These are phyloP conservation scores for Mionectes olivaceus DNA, from an alignment of 2,797 vertebrate species.

Conservation along the genomic window DNA sequence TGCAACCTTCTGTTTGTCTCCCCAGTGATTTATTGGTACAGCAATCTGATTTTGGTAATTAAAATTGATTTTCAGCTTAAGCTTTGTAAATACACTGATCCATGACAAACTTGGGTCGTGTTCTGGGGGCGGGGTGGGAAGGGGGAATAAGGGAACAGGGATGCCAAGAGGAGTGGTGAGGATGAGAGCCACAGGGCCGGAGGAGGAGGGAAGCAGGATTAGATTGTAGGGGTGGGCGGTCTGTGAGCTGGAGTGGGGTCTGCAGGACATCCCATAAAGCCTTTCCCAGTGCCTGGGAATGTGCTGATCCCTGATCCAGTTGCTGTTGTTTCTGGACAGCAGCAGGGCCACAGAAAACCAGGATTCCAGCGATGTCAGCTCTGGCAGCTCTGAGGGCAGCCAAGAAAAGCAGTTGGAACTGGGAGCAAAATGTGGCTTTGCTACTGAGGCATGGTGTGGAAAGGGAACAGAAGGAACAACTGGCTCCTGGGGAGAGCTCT, in stretches of 20 bases:
- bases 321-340: neutral
- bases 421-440: neutral
- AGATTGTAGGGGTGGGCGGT: fast-evolving
- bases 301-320: neutral
- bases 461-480: neutral
- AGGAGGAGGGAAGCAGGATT: neutral
- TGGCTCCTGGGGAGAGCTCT: neutral
- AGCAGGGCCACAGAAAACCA: fast-evolving
- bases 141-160: neutral
- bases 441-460: neutral
- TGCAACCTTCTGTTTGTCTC: slow-evolving; percentile 53
- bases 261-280: neutral
- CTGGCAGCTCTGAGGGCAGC: neutral
- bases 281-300: neutral
- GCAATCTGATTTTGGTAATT: slow-evolving; percentile 78
- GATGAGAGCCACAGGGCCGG: neutral
- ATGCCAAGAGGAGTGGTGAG: neutral
- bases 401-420: slow-evolving; percentile 17
- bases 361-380: fast-evolving
- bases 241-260: neutral
- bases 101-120: slow-evolving; percentile 52
- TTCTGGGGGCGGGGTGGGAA: neutral
- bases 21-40: slow-evolving; percentile 66
- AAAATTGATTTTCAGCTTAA: slow-evolving; percentile 80
- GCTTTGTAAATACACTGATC: slow-evolving; percentile 63